phyloP scores from a whole-genome alignment of 2,888 invertebrate species.

The Willowsia nigromaculata region DNA sequence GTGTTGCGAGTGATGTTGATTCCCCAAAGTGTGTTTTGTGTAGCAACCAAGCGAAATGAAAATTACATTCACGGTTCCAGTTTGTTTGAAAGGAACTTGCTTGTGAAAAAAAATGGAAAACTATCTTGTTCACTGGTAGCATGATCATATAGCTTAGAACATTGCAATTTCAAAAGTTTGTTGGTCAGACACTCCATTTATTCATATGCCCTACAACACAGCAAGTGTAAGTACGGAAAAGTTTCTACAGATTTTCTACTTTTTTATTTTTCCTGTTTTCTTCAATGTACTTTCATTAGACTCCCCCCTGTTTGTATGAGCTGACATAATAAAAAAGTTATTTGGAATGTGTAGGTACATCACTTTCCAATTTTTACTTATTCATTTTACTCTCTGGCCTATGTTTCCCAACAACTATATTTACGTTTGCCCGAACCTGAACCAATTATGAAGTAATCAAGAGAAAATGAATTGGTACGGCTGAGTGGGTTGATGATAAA shows the following conservation, averaged over 20 bases:
- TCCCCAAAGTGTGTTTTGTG: background rate
- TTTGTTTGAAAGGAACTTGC: too few species aligned
- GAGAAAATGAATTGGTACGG: constrained; percentile 6
- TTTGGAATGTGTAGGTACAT: background rate
- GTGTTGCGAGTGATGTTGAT: background rate
- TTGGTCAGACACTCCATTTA: background rate
- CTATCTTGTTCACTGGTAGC: background rate
- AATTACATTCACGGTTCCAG: too few species aligned
- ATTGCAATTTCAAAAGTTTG: background rate
- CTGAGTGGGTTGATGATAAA: background rate
- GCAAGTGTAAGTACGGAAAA: background rate
- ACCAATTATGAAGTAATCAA: constrained; percentile 23
- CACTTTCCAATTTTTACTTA: background rate
- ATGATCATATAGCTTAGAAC: background rate
- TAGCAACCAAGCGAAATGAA: background rate
- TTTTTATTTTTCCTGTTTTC: background rate
- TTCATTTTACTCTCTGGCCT: background rate
- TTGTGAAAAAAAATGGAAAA: background rate
- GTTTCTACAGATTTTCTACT: background rate
- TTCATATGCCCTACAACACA: background rate
- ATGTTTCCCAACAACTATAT: background rate
- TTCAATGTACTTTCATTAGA: background rate
- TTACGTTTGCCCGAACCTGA: background rate
- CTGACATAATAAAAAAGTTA: background rate
- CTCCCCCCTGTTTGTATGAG: background rate